Percentiles rank a stretch among this genome's conserved stretches.
Evolutionary conservation across 2,113 vertebrate genomes (phyloP).

Genomic region (Scortum barcoo): DNA sequence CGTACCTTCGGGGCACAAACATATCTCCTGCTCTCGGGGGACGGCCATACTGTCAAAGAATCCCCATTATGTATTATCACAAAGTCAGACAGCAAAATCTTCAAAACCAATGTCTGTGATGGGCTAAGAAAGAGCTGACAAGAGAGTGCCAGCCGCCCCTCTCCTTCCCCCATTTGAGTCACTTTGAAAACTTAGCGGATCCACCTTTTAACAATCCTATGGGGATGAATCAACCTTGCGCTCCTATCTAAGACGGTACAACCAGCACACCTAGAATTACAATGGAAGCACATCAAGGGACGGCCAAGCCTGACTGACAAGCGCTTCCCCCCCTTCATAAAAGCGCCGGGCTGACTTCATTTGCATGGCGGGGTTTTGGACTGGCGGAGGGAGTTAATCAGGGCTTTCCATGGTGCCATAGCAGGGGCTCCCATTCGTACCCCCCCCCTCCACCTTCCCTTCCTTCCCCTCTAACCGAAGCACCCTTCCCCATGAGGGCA

Average conservation of each 20-base stretch:
- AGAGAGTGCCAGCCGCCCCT: conserved; percentile 53
- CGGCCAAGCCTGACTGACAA: conserved; percentile 81
- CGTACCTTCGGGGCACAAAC: conserved; percentile 59
- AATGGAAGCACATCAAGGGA: conserved; percentile 79
- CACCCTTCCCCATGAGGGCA: conserved; percentile 59
- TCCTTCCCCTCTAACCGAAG: conserved; percentile 36
- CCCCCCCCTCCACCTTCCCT: not conserved
- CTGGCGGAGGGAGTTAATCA: conserved; percentile 72
- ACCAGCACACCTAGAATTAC: conserved; percentile 75
- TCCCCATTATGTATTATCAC: conserved; percentile 75
- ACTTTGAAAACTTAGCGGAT: conserved; percentile 80
- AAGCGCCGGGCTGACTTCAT: conserved; percentile 66
- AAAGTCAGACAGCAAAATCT: conserved; percentile 79
- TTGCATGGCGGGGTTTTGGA: conserved; percentile 72
- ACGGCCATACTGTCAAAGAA: conserved; percentile 63
- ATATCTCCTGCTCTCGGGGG: conserved; percentile 58
- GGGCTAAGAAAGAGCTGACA: conserved; percentile 79
- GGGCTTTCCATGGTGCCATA: conserved; percentile 71
- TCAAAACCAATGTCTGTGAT: conserved; percentile 76
- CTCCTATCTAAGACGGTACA: conserved; percentile 73
- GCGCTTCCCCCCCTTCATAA: conserved; percentile 47
- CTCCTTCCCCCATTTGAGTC: conserved; percentile 56
- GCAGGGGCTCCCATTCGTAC: conserved; percentile 49
- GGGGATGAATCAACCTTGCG: conserved; percentile 76
- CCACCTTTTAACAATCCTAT: conserved; percentile 76